Conservation (phyloP, 2,888 invertebrate genomes). For the Ceraclea dissimilis region DNA sequence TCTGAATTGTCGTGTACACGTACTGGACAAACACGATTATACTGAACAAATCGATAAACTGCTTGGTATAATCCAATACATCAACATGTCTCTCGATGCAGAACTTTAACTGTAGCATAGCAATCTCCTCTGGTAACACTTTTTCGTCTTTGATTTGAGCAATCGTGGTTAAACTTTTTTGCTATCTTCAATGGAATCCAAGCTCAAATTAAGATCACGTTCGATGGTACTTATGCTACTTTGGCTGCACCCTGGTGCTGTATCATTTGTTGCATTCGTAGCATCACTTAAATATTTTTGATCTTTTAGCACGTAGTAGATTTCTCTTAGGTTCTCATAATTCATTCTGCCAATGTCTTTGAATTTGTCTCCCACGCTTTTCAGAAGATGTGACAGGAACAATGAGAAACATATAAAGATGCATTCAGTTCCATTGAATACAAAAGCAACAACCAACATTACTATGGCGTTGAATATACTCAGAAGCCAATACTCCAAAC, state of each 20-base stretch:
- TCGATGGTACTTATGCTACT: too few species aligned
- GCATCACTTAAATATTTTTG: too few species aligned
- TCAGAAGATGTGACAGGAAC: not conserved
- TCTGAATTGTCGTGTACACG: not conserved
- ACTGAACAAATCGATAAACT: not conserved
- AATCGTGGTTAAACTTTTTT: too few species aligned
- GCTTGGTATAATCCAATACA: not conserved
- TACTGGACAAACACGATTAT: not conserved
- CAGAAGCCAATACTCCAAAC: not conserved
- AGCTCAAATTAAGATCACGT: too few species aligned
- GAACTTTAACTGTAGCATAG: not conserved
- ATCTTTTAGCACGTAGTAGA: too few species aligned
- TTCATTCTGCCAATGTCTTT: not conserved
- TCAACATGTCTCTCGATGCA: not conserved
- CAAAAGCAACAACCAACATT: not conserved
- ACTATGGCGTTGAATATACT: not conserved
- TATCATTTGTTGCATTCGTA: too few species aligned
- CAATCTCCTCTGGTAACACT: not conserved
- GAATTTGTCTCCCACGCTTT: not conserved
- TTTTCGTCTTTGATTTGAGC: not conserved
- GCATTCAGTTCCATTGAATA: not conserved
- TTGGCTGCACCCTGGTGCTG: too few species aligned
- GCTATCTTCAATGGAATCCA: too few species aligned
- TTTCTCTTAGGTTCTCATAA: too few species aligned
- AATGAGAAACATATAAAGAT: not conserved